A percentile compares a stretch with the other conserved stretches of the same genome.
Conservation (phyloP, 2,888 invertebrate species). For the Campoletis raptor region DNA sequence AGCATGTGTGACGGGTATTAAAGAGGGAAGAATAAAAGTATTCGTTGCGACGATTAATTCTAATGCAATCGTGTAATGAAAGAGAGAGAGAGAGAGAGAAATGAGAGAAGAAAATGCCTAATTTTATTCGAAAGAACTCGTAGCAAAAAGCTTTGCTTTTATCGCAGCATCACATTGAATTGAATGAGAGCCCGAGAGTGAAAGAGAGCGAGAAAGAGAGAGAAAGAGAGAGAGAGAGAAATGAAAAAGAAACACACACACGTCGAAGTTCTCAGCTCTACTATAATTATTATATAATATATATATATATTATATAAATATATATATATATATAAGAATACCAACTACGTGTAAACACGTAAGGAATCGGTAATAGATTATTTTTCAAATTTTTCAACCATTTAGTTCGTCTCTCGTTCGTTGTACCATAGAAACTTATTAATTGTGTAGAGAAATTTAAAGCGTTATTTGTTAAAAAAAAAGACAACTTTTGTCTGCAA, state of each 20-base stretch:
- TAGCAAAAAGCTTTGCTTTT: conserved; percentile 66
- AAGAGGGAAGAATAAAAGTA: conserved; percentile 27
- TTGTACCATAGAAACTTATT: conserved; percentile 58
- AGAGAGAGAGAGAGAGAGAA: conserved; percentile 32
- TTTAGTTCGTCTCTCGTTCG: conserved; percentile 29
- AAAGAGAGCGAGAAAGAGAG: conserved; percentile 26
- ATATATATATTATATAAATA: conserved; percentile 60
- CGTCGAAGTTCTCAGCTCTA: conserved; percentile 57
- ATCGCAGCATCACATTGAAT: conserved; percentile 65
- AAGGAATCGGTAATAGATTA: conserved; percentile 29
- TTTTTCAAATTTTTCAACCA: conserved; percentile 19
- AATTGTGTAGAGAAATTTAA: conserved; percentile 67
- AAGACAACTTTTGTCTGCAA: conserved; percentile 5
- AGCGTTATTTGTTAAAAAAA: conserved; percentile 57
- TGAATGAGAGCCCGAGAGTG: conserved; percentile 57
- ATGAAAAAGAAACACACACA: conserved; percentile 31
- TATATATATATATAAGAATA: conserved; percentile 63
- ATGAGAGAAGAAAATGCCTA: conserved; percentile 59
- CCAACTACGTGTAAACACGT: conserved; percentile 43
- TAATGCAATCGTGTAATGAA: conserved; percentile 20
- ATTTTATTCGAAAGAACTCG: conserved; percentile 65
- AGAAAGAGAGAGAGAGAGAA: conserved; percentile 22
- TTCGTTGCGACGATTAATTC: conserved; percentile 33
- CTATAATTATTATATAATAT: conserved; percentile 45
- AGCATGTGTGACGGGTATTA: neutral